A percentile compares a stretch with the other conserved stretches of the same genome.
phyloP scores from a whole-genome alignment of 2,888 invertebrate genomes.

The Octonoba sinensis region DNA sequence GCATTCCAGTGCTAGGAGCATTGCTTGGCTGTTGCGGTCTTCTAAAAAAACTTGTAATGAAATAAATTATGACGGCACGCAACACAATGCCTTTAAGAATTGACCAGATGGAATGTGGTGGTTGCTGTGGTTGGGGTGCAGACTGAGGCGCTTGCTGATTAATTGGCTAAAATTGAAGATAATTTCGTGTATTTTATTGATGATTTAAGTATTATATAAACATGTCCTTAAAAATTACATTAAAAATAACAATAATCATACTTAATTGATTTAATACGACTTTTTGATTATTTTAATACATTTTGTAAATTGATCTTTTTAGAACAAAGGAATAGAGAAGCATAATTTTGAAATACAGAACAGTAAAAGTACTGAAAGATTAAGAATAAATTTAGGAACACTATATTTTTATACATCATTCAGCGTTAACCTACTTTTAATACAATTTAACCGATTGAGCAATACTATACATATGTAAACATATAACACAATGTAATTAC shows the following conservation, averaged over 20 bases:
- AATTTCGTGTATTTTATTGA: not conserved
- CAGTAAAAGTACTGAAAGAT: no score
- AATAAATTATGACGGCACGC: conserved; percentile 91
- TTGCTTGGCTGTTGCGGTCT: conserved; percentile 71
- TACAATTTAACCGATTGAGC: conserved; percentile 24
- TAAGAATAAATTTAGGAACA: no score
- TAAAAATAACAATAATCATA: no score
- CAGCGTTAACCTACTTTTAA: no score
- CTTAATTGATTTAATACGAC: no score
- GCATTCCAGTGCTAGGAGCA: conserved; percentile 67
- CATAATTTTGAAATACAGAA: not conserved
- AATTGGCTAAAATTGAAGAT: conserved; percentile 9
- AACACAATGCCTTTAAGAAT: conserved; percentile 74
- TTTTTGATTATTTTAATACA: no score
- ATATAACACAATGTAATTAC: conserved; percentile 21
- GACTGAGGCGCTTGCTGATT: conserved; percentile 27
- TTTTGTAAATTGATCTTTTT: no score
- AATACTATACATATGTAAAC: conserved; percentile 24
- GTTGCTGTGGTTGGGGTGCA: conserved; percentile 39
- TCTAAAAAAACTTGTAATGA: conserved; percentile 90
- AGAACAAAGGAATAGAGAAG: not conserved
- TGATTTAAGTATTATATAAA: not conserved
- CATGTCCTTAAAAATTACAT: no score
- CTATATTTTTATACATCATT: no score
- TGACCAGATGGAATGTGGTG: conserved; percentile 63